These are phyloP conservation scores for Lithophane semibrunnea DNA, from an alignment of 2,888 invertebrate genomes.

Conservation along the genomic window DNA sequence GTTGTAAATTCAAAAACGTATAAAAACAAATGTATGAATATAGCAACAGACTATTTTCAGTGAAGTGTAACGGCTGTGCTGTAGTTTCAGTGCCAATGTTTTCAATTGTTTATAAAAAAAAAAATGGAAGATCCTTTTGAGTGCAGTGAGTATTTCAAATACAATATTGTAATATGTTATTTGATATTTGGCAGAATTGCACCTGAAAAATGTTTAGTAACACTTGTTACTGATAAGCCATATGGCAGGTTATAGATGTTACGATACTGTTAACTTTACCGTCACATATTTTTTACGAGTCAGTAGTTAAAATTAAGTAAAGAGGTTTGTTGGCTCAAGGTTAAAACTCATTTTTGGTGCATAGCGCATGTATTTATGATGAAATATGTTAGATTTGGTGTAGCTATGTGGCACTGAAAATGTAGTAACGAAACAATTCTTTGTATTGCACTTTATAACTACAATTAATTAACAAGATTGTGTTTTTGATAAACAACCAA, in stretches of 20 bases:
- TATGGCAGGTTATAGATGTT: slow-evolving; percentile 63
- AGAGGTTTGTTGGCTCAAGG: slow-evolving; percentile 49
- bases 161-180: slow-evolving; percentile 1
- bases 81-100: slow-evolving; percentile 68
- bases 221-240: slow-evolving; percentile 59
- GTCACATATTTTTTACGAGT: slow-evolving; percentile 28
- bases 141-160: slow-evolving; percentile 77
- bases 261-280: slow-evolving; percentile 11
- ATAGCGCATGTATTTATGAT: slow-evolving; percentile 2
- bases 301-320: slow-evolving; percentile 20
- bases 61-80: slow-evolving; percentile 78
- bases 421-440: slow-evolving; percentile 32
- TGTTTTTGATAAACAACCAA: slow-evolving; percentile 44
- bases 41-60: slow-evolving; percentile 84
- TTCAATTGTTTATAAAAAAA: slow-evolving; percentile 63
- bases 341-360: slow-evolving; percentile 21
- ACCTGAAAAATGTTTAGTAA: slow-evolving; percentile 11
- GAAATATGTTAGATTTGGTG: background rate
- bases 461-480: slow-evolving; percentile 33
- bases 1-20: slow-evolving; percentile 72
- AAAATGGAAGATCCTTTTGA: slow-evolving; percentile 81
- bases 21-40: slow-evolving; percentile 77
- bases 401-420: slow-evolving; percentile 51
- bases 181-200: slow-evolving; percentile 15
- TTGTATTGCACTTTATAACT: slow-evolving; percentile 18